Evolutionary conservation across 2,113 vertebrate species (phyloP).

Genomic region (Anguilla rostrata): DNA sequence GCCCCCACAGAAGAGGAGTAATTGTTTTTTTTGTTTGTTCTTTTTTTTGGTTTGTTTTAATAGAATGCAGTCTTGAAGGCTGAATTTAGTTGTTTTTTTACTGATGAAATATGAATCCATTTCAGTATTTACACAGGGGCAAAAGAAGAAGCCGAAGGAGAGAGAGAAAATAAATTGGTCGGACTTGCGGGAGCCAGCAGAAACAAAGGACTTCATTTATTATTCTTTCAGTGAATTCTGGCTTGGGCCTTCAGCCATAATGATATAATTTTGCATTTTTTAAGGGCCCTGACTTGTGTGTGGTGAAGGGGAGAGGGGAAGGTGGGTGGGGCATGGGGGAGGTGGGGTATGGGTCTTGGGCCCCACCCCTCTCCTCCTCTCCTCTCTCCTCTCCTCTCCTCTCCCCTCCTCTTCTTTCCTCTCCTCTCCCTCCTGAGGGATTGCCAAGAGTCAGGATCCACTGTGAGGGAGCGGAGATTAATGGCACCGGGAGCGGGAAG

Average conservation of each 20-base stretch:
- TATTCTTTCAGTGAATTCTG: slow-evolving; percentile 13
- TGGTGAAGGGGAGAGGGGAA: neutral
- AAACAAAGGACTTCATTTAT: slow-evolving; percentile 23
- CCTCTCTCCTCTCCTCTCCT: too few relatives aligned
- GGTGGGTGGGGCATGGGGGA: neutral
- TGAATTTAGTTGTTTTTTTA: neutral
- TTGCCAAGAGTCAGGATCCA: neutral
- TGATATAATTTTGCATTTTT: slow-evolving; percentile 10
- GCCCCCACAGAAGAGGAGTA: neutral
- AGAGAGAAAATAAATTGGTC: slow-evolving; percentile 1
- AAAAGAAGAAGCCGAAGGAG: neutral
- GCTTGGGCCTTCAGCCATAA: slow-evolving; percentile 1
- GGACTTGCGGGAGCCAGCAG: slow-evolving; percentile 1
- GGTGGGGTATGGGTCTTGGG: neutral
- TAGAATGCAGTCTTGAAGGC: neutral
- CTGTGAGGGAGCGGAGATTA: neutral
- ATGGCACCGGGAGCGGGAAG: neutral
- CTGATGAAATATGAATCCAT: slow-evolving; percentile 17
- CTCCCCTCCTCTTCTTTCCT: too few relatives aligned
- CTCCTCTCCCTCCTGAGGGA: neutral
- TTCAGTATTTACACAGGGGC: slow-evolving; percentile 23
- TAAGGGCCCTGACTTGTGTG: neutral
- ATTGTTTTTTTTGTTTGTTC: neutral
- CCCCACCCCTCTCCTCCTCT: too few relatives aligned
- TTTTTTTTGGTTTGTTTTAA: neutral